Evolutionary conservation across 2,888 invertebrate genomes (phyloP), one percentile per base, ranked within the genome.

Genomic region (Xestia c-nigrum): DNA sequence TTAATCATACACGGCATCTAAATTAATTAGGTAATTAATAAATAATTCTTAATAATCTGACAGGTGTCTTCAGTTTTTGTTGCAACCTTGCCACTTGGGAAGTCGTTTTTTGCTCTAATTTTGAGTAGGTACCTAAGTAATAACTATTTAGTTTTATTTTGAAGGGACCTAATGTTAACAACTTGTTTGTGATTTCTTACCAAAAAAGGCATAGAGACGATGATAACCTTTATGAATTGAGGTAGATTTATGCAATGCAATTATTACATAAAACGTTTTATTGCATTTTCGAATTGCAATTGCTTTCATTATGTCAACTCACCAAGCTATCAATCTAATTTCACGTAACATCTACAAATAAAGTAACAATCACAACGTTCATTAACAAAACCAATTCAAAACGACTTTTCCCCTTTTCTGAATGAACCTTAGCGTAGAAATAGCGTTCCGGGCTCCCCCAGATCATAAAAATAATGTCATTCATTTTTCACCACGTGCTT

Each of bases 381-480:
- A 78, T 47, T 50, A 50, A 31, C 31, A 61, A 76, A 76, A 31
- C 4, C 10, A n/a, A 59, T 3, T 31, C 6, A 75, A 55, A 38
- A 78, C 19, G 16, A 1, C 4, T 50, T 21, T 38, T 68, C 12
- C 24, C 14, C 5, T 43, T 61, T 46, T 52, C 19, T n/a, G 40
- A 47, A 63, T 55, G 14, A 55, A 63, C 7, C 3, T 16, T n/a
- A 47, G n/a, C n/a, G n/a, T n/a, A n/a, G n/a, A 76, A 63, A 46
- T 80, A 52, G 3, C 38, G 5, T 14, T 31, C 0, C 14, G 14
- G 14, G 24, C 14, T 24, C 6, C 14, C 14, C 24, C 24, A 31
- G 16, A 31, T 16, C 24, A 31, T 24, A 24, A 40, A 63, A 63
- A 40, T 12, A 40, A 38, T 38, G 14, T 63, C 14, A 63, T 63